Evolutionary conservation across 2,113 vertebrate genomes (phyloP).

Genomic region (Xiphias gladius): DNA sequence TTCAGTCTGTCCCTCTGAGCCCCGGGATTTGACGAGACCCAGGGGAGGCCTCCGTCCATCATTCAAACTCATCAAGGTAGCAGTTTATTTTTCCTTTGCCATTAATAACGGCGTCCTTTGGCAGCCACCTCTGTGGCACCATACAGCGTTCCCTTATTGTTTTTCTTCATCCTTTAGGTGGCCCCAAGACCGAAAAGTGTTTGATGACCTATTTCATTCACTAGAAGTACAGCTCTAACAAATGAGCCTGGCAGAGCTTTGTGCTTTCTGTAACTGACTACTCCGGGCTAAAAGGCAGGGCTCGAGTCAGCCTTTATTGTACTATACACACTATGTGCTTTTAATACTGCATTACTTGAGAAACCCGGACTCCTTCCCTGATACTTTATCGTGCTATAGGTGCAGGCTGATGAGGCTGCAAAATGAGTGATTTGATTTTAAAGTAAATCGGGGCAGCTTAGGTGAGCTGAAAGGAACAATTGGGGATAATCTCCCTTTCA

Average conservation of each 20-base stretch:
- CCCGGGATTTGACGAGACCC: conserved; percentile 2
- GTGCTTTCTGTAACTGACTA: conserved; percentile 38
- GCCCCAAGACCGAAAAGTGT: conserved; percentile 50
- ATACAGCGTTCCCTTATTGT: conserved; percentile 26
- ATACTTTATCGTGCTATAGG: conserved; percentile 13
- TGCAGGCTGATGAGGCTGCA: conserved; percentile 14
- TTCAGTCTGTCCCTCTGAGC: conserved; percentile 15
- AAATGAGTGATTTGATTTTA: conserved; percentile 55
- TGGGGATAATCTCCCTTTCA: conserved; percentile 65
- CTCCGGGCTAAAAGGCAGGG: conserved; percentile 3
- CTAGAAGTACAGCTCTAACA: conserved; percentile 37
- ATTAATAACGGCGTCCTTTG: conserved; percentile 31
- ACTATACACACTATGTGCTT: conserved; percentile 8
- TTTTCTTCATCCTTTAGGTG: neutral
- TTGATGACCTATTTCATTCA: conserved; percentile 55
- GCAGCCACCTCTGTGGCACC: neutral
- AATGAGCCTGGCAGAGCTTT: conserved; percentile 44
- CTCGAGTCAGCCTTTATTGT: neutral
- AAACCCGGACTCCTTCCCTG: neutral
- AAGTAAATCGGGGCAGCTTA: conserved; percentile 58
- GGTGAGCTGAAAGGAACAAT: conserved; percentile 57
- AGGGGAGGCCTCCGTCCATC: neutral
- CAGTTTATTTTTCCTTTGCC: conserved; percentile 4
- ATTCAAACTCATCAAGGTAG: conserved; percentile 29
- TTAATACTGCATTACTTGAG: conserved; percentile 22